Evolutionary conservation across 2,888 invertebrate genomes (phyloP), one percentile per base, ranked within the genome.

Genomic region (Trilocha varians): DNA sequence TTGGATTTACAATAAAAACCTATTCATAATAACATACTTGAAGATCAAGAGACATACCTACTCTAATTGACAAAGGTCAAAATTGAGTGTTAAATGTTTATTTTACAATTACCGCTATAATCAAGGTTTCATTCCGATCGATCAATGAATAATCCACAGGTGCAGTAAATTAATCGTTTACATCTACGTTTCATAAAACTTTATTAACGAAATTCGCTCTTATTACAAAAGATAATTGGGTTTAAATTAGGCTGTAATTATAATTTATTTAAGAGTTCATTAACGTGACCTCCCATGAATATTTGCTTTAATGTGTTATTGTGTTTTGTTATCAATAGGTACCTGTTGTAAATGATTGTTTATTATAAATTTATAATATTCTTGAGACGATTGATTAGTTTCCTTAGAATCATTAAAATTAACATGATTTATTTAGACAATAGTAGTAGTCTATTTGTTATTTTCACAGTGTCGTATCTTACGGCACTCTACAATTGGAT

Each of bases 61-160:
- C 57, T 64, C 62, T 64, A 70, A 75, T 75, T 67, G 64, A 62
- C 55, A 70, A 68, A 82, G 80, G 80, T 76, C 77, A 69, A 43
- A 57, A 50, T 57, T 56, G 62, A 75, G 68, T 68, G 65, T 57
- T 53, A 32, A 53, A 60, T 76, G 65, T 82, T 78, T 77, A 69
- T 59, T 66, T 65, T 59, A 65, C 69, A 75, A 73, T 78, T 77
- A 70, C 60, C 65, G 60, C 45, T 48, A 52, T 55, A 57, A 72
- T 75, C 72, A 77, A 78, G 78, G 80, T 40, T 47, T 46, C 39
- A 44, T 36, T 34, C 6, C 37, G 33, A 54, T 49, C 45, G 60
- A 64, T 39, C 14, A 36, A 32, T 39, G 17, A 25, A 25, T 11
- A 2, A 25, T 25, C 11, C 25, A 25, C 25, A 25, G 2, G 15